phyloP scores from a whole-genome alignment of 2,113 vertebrate species.

The Pluvialis apricaria region DNA sequence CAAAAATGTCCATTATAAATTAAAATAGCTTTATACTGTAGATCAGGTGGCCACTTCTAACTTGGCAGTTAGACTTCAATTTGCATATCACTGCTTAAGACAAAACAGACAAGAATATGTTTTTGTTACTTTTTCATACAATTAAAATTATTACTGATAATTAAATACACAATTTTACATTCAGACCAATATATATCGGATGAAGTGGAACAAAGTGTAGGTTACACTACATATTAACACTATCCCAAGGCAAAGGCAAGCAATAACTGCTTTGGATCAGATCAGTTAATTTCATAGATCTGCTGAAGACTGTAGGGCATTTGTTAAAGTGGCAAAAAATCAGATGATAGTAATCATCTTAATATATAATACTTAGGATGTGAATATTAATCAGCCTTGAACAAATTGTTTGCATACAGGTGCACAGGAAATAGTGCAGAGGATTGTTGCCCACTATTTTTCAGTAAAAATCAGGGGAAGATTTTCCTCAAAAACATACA shows the following conservation, averaged over 20 bases:
- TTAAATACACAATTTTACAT: not conserved
- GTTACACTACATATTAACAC: not conserved
- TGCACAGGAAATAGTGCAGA: slow-evolving; percentile 30
- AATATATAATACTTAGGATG: slow-evolving; percentile 38
- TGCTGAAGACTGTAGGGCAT: slow-evolving; percentile 39
- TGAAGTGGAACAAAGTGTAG: not conserved
- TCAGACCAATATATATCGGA: not conserved
- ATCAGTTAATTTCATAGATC: slow-evolving; percentile 18
- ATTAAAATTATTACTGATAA: not conserved
- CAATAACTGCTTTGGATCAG: not conserved
- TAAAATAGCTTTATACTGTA: slow-evolving; percentile 54
- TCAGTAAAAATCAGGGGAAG: not conserved
- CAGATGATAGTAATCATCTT: slow-evolving; percentile 40
- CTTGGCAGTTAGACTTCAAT: slow-evolving; percentile 21
- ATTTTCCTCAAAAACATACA: not conserved
- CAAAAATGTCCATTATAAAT: slow-evolving; percentile 58
- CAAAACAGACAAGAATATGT: not conserved
- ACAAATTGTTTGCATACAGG: slow-evolving; percentile 29
- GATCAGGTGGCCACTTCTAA: slow-evolving; percentile 36
- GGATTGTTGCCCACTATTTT: not conserved
- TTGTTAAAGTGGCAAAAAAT: slow-evolving; percentile 38
- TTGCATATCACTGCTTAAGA: slow-evolving; percentile 4
- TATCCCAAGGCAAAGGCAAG: not conserved
- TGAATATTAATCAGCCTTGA: slow-evolving; percentile 36
- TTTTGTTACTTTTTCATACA: not conserved